A percentile compares a stretch with the other conserved stretches of the same genome.
These are phyloP conservation scores for Grus americana DNA, from an alignment of 2,113 vertebrate genomes.

Conservation along the genomic window DNA sequence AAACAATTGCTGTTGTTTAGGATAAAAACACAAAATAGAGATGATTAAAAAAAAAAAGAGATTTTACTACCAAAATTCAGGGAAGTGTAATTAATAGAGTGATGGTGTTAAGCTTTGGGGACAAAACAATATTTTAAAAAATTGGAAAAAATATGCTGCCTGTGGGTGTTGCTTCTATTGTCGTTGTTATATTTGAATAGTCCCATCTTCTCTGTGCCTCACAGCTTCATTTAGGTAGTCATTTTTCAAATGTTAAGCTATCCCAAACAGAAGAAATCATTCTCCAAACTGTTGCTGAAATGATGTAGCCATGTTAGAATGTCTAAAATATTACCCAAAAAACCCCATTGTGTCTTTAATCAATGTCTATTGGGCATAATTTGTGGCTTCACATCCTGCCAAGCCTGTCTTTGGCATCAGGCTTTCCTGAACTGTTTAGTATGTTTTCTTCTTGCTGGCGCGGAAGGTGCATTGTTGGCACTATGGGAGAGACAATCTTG, in stretches of 20 bases:
- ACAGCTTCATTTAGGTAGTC: neutral
- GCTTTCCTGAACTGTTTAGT: slow-evolving; percentile 14
- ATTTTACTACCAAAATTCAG: neutral
- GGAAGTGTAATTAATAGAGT: neutral
- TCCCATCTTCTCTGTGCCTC: neutral
- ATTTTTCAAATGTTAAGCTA: neutral
- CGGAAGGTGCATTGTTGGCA: slow-evolving; percentile 5
- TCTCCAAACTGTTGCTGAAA: neutral
- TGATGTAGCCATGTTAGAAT: neutral
- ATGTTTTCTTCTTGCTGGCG: slow-evolving; percentile 19
- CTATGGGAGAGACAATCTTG: slow-evolving; percentile 31
- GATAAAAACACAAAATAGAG: neutral
- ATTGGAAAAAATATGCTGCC: neutral
- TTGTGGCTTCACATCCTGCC: neutral
- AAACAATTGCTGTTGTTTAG: neutral
- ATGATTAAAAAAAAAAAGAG: neutral
- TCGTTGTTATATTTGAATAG: neutral
- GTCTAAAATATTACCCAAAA: neutral
- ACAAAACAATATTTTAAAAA: neutral
- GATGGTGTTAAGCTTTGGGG: neutral
- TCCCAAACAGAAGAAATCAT: neutral
- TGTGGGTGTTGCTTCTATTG: neutral
- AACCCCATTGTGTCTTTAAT: neutral
- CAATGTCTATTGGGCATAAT: neutral
- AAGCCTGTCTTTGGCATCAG: slow-evolving; percentile 16